These are phyloP conservation scores for Carposina sasakii DNA, from an alignment of 1,140 invertebrate species.

Conservation along the genomic window DNA sequence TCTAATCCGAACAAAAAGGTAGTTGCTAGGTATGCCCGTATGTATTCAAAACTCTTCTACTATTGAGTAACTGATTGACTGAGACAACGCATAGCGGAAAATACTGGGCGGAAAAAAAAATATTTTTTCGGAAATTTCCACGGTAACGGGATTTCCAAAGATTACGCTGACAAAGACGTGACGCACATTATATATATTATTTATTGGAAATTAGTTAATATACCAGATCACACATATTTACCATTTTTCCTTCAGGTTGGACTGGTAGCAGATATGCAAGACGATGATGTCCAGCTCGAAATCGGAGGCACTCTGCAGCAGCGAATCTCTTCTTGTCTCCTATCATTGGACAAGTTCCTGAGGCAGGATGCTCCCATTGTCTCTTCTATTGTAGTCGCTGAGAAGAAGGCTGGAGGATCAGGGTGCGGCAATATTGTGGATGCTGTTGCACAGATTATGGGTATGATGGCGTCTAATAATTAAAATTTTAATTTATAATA, in stretches of 20 bases:
- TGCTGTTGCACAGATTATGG: constrained; percentile 78
- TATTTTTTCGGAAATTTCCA: no score
- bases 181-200: no score
- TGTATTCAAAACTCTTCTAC: no score
- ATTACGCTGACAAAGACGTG: no score
- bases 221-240: not conserved
- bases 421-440: constrained; percentile 76
- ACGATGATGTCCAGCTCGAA: constrained; percentile 83
- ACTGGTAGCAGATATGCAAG: constrained; percentile 86
- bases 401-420: constrained; percentile 75
- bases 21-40: no score
- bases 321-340: constrained; percentile 84
- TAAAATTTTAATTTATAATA: no score
- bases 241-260: constrained; percentile 69
- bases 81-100: no score
- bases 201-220: not conserved
- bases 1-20: no score
- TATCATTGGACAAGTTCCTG: constrained; percentile 80
- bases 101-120: no score
- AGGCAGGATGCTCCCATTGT: constrained; percentile 78
- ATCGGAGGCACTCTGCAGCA: constrained; percentile 90
- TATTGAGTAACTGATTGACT: no score
- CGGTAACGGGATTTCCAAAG: no score
- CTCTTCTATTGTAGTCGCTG: constrained; percentile 85
- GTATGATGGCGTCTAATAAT: no score